Percentiles rank a stretch among this genome's conserved stretches.
phyloP scores from a whole-genome alignment of 35 echinoderm and acorn worm genomes.

The Apostichopus parvimensis region DNA sequence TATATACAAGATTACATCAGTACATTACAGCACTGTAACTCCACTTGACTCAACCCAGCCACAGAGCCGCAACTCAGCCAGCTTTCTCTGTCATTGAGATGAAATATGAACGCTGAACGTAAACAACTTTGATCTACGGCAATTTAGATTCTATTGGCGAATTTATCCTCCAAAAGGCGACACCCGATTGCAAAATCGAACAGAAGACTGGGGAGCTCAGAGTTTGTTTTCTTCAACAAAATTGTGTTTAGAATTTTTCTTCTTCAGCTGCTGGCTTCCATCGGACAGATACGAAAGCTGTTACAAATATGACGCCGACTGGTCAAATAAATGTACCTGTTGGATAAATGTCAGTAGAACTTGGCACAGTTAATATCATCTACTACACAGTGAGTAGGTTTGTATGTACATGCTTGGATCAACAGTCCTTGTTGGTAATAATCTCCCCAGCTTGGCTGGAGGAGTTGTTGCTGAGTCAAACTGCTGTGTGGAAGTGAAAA shows the following conservation, averaged over 20 bases:
- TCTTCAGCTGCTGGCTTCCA: background rate
- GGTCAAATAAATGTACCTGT: background rate
- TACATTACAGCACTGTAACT: too few relatives aligned
- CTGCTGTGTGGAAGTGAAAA: background rate
- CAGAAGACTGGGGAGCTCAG: background rate
- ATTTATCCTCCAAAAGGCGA: background rate
- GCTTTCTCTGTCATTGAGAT: background rate
- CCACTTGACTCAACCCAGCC: too few relatives aligned
- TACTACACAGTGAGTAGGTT: too few relatives aligned
- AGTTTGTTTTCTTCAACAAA: background rate
- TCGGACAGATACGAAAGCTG: background rate
- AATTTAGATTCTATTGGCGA: slow-evolving; percentile 14
- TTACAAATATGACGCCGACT: background rate
- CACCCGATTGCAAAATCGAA: slow-evolving; percentile 5
- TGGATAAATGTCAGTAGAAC: background rate
- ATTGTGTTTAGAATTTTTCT: too few relatives aligned
- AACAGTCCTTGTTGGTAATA: background rate
- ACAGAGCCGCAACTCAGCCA: background rate
- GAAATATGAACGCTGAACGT: background rate
- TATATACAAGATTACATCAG: too few relatives aligned
- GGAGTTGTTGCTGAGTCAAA: background rate
- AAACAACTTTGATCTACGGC: slow-evolving; percentile 1
- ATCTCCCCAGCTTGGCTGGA: background rate
- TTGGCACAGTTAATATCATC: background rate
- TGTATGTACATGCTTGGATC: too few relatives aligned